Evolutionary conservation across 2,888 invertebrate genomes (phyloP), one percentile per base, ranked within the genome.

Genomic region (Drosophila kuntzei): DNA sequence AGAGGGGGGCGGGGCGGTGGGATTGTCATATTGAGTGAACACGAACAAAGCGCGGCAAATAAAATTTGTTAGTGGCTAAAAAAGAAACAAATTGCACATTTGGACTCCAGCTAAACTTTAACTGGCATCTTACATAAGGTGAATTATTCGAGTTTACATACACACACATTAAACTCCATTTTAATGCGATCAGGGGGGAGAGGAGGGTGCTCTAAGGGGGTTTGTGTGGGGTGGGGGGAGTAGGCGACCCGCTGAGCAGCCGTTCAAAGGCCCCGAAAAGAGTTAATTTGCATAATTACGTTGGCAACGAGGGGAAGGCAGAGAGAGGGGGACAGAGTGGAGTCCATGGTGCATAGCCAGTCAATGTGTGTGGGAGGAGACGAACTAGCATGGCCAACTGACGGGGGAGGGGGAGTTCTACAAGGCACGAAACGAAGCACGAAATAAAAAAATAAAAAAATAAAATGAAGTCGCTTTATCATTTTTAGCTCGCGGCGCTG

Each of bases 251-350:
- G 89, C 72, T 86, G 88, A 86, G 88, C 80, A 62, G 66, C 37
- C 68, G 65, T 79, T 79, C 76, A 82, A 73, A 82, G 89, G 89
- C 87, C 85, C 89, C 83, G 68, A 79, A 87, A 89, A 87, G 80
- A 89, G 82, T 89, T 87, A 85, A 85, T 85, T 85, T 85, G 71
- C 89, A 85, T 85, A 85, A 85, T 85, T 85, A 81, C 84, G 67
- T 78, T 70, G 62, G 65, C 51, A 60, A 55, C 46, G 53, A 44
- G 39, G 32, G 43, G n/a, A 12, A 12, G 25, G 55, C 16, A 44
- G 25, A 16, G 39, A 11, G 7, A 44, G 39, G 58, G 64, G 14
- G 9, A 34, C 14, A 11, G 22, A 59, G 29, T 49, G 50, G 64
- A 66, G 43, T 58, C 79, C 82, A 64, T 71, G 83, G 62, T 82